These are phyloP conservation scores for Plecotus auritus DNA, from an alignment of 2,113 vertebrate species.

Conservation along the genomic window DNA sequence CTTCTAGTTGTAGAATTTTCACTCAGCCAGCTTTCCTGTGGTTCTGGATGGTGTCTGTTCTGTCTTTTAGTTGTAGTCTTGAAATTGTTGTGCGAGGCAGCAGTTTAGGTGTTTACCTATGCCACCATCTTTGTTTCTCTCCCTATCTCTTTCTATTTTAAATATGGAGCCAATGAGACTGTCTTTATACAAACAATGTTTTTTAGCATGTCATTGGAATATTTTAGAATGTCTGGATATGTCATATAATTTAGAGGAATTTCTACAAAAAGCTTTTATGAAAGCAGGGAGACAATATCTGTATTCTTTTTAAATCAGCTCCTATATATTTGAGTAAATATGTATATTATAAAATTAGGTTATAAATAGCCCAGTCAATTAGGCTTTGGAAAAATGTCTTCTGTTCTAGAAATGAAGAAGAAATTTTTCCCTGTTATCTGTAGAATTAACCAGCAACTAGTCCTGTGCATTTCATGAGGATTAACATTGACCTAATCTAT, in stretches of 20 bases:
- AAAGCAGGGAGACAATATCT: neutral
- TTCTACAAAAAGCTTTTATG: neutral
- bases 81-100: too few relatives aligned
- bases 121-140: too few relatives aligned
- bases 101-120: too few relatives aligned
- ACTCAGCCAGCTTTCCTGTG: too few relatives aligned
- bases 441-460: neutral
- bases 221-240: neutral
- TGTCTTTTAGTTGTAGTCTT: too few relatives aligned
- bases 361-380: neutral
- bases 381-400: neutral
- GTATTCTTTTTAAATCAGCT: neutral
- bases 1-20: too few relatives aligned
- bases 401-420: neutral
- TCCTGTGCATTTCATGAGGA: neutral
- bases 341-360: neutral
- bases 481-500: neutral
- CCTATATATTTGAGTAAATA: neutral
- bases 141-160: neutral
- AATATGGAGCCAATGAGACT: neutral
- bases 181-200: neutral
- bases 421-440: neutral
- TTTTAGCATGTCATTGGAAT: neutral
- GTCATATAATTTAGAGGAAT: neutral
- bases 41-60: too few relatives aligned